These are phyloP conservation scores for Pollicipes pollicipes DNA, from an alignment of 1,140 invertebrate genomes.

Conservation along the genomic window DNA sequence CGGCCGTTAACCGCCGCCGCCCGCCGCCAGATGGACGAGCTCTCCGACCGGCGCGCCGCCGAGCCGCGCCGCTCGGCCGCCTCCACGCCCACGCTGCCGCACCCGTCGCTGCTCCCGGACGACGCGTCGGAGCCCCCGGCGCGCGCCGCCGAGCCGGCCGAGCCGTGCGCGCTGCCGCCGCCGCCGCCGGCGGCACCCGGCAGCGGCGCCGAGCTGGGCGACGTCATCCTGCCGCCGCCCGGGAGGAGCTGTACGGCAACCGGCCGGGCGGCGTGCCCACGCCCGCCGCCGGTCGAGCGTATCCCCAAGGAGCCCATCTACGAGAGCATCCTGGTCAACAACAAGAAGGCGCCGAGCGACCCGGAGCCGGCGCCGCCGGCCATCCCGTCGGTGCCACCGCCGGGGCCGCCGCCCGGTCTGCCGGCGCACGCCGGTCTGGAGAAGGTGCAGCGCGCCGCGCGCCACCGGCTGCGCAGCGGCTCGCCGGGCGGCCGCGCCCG, in stretches of 20 bases:
- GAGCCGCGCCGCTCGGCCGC: conserved; percentile 9
- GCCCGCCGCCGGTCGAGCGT: background rate
- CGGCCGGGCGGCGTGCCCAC: no score
- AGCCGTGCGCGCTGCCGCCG: conserved; percentile 16
- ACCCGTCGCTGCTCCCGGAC: conserved; percentile 11
- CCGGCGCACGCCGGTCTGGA: background rate
- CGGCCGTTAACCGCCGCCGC: no score
- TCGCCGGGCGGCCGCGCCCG: background rate
- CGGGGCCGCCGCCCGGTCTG: no score
- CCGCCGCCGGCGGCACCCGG: conserved; percentile 16
- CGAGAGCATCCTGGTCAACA: background rate
- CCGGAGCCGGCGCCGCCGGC: background rate
- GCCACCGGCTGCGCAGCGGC: background rate
- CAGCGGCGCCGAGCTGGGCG: background rate
- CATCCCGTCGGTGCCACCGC: background rate
- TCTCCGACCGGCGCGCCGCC: conserved; percentile 6
- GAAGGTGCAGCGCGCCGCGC: background rate
- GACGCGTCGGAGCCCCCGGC: conserved; percentile 6
- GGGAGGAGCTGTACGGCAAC: background rate
- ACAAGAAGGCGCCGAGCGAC: background rate
- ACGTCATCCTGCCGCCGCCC: background rate
- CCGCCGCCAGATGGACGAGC: conserved; percentile 4
- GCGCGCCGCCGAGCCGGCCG: no score
- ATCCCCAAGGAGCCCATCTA: conserved; percentile 2
- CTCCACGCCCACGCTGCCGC: conserved; percentile 18